Conservation (phyloP, 1,140 invertebrate genomes). For the Prorops nasuta region DNA sequence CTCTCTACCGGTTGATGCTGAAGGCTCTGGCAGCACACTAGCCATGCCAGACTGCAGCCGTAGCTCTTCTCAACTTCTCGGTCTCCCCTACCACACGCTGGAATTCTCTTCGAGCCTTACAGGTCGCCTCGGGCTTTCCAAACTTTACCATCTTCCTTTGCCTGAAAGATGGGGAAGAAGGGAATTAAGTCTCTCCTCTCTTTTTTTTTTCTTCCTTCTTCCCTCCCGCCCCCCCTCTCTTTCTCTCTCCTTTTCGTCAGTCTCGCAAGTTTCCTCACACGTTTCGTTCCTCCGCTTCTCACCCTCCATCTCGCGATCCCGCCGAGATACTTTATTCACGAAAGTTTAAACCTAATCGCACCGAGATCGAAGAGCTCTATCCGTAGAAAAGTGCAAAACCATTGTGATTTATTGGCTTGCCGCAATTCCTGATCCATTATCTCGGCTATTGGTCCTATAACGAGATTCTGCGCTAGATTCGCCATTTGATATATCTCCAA, state of each 20-base stretch:
- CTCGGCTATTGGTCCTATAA: constrained; percentile 19
- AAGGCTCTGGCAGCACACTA: not conserved
- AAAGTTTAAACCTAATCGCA: constrained; percentile 21
- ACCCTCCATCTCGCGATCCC: constrained; percentile 1
- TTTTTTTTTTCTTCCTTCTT: not conserved
- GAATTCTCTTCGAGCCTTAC: constrained; percentile 25
- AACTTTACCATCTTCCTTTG: constrained; percentile 31
- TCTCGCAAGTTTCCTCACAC: not conserved
- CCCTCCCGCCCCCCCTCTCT: not conserved
- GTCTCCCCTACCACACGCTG: constrained; percentile 9
- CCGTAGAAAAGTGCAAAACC: constrained; percentile 9
- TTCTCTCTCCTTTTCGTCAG: not conserved
- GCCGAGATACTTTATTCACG: not conserved
- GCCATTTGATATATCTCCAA: too few species aligned
- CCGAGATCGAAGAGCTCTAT: constrained; percentile 9
- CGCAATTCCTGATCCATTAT: constrained; percentile 30
- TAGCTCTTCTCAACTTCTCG: constrained; percentile 13
- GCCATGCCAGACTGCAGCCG: not conserved
- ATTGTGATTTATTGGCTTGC: constrained; percentile 25
- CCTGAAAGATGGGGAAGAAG: constrained; percentile 10
- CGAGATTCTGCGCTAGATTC: constrained; percentile 11
- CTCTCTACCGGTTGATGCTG: not conserved
- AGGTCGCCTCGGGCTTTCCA: constrained; percentile 28
- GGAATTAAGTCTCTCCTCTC: constrained; percentile 1
- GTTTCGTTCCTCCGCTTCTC: constrained; percentile 1